Percentiles rank a stretch among this genome's conserved stretches.
Conservation (phyloP, 2,797 vertebrate genomes). For the Toxotes lorentzi region DNA sequence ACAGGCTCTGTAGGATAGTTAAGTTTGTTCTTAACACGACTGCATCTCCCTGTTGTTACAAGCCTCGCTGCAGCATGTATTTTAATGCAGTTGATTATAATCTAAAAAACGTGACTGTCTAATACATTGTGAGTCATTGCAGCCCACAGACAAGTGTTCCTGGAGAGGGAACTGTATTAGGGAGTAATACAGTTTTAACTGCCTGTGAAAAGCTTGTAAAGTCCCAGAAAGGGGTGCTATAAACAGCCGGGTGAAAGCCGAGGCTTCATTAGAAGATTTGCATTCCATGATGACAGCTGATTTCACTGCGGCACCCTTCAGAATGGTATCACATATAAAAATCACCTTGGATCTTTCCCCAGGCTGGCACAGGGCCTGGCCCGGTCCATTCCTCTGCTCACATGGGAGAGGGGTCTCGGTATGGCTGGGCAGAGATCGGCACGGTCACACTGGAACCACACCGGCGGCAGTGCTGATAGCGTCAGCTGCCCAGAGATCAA, state of each 20-base stretch:
- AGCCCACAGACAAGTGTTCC: constrained; percentile 36
- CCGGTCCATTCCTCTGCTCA: constrained; percentile 14
- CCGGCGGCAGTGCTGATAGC: constrained; percentile 29
- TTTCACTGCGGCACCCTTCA: constrained; percentile 50
- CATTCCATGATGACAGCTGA: constrained; percentile 68
- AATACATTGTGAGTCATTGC: constrained; percentile 44
- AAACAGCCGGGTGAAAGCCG: constrained; percentile 50
- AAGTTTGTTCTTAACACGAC: background rate
- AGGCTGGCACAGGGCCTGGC: constrained; percentile 60
- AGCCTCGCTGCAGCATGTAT: constrained; percentile 2
- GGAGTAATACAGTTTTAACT: constrained; percentile 54
- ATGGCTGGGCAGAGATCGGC: background rate
- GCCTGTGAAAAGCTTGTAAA: constrained; percentile 37
- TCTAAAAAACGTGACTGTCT: constrained; percentile 36
- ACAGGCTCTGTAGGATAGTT: background rate
- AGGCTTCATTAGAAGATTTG: constrained; percentile 57
- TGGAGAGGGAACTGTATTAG: constrained; percentile 35
- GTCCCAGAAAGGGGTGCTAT: constrained; percentile 26
- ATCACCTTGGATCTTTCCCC: constrained; percentile 57
- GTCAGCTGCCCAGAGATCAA: constrained; percentile 49
- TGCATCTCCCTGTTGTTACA: constrained; percentile 1
- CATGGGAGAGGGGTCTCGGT: background rate
- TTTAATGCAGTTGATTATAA: constrained; percentile 30
- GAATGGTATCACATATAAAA: constrained; percentile 54
- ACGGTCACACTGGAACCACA: constrained; percentile 23